These are phyloP conservation scores for Eospalax fontanierii DNA, from an alignment of 2,797 vertebrate genomes.

Conservation along the genomic window DNA sequence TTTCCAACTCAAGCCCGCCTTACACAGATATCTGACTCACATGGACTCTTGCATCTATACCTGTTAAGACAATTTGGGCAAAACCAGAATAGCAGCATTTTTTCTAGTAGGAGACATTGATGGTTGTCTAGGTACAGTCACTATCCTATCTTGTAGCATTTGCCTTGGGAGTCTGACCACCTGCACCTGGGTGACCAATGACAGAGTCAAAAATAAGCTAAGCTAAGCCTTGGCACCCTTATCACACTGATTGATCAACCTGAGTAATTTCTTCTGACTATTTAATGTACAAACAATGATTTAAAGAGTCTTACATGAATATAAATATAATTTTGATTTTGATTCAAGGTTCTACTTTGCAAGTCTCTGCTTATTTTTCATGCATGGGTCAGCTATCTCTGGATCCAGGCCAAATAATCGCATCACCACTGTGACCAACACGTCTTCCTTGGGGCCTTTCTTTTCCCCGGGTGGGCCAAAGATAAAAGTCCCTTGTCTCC, in stretches of 20 bases:
- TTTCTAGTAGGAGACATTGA: background rate
- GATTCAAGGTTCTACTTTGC: background rate
- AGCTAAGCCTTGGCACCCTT: background rate
- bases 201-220: background rate
- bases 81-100: background rate
- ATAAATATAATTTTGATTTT: background rate
- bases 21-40: background rate
- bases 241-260: background rate
- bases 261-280: background rate
- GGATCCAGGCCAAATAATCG: background rate
- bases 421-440: background rate
- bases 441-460: background rate
- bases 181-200: background rate
- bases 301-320: background rate
- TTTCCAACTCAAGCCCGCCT: background rate
- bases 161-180: background rate
- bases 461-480: background rate
- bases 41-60: background rate
- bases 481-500: rapidly evolving
- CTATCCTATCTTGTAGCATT: background rate
- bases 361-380: background rate
- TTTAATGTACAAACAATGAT: background rate
- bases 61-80: background rate
- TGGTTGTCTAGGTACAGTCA: no score
- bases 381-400: background rate